A percentile compares a stretch with the other conserved stretches of the same genome.
Evolutionary conservation across 2,113 vertebrate genomes (phyloP).

Genomic region (Capra hircus): DNA sequence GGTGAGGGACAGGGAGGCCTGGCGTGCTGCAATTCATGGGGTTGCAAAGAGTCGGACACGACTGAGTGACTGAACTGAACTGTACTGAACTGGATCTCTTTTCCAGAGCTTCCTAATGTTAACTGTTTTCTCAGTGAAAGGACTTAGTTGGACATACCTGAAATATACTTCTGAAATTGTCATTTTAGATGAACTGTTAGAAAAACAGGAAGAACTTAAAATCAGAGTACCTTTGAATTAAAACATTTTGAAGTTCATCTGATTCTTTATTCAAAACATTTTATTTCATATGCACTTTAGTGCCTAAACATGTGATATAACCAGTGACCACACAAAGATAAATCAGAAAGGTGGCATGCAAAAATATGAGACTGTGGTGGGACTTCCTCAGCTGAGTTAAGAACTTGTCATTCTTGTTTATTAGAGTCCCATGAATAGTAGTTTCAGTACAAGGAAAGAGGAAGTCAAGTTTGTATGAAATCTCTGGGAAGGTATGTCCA

Average conservation of each 20-base stretch:
- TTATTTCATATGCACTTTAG: neutral
- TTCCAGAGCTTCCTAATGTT: neutral
- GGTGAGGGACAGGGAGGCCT: no score
- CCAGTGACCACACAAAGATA: neutral
- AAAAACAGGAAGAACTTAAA: neutral
- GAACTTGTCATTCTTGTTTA: neutral
- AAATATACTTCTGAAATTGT: neutral
- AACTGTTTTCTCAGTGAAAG: neutral
- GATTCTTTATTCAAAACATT: neutral
- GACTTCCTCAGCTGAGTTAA: neutral
- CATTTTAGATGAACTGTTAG: neutral
- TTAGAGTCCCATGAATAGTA: neutral
- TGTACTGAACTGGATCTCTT: neutral
- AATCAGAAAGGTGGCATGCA: neutral
- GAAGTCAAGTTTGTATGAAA: conserved; percentile 23
- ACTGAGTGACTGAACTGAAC: no score
- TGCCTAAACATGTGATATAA: neutral
- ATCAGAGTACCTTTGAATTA: neutral
- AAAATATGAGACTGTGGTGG: neutral
- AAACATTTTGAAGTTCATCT: neutral
- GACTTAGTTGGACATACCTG: neutral
- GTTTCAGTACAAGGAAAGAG: conserved; percentile 34
- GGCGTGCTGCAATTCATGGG: no score
- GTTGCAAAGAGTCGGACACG: accelerated
- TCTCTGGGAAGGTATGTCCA: conserved; percentile 18